These are phyloP conservation scores for Bombycilla garrulus DNA, from an alignment of 2,113 vertebrate genomes.

Conservation along the genomic window DNA sequence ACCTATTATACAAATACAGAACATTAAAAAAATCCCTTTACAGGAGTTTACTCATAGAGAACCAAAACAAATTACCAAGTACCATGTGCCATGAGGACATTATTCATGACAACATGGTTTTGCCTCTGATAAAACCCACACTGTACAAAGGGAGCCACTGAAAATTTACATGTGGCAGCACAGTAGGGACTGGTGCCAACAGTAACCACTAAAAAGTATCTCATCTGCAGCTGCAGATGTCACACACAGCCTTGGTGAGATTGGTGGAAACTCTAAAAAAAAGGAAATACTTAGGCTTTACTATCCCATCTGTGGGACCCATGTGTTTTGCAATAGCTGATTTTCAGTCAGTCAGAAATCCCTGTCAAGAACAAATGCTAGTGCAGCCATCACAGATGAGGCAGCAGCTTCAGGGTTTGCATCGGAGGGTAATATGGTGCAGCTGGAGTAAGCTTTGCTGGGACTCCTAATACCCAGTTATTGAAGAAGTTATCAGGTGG, in stretches of 20 bases:
- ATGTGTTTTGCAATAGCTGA: neutral
- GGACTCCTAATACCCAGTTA: neutral
- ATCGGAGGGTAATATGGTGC: neutral
- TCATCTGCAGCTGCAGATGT: constrained; percentile 25
- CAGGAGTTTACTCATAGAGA: constrained; percentile 5
- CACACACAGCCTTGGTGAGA: neutral
- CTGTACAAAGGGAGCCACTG: neutral
- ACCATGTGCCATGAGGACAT: neutral
- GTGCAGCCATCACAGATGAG: neutral
- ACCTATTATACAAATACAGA: neutral
- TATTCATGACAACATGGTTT: neutral
- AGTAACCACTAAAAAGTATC: neutral
- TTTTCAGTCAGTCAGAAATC: neutral
- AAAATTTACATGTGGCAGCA: neutral
- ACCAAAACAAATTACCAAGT: neutral
- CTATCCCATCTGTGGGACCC: neutral
- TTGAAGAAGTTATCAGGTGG: neutral
- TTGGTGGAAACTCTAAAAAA: neutral
- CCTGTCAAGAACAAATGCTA: neutral
- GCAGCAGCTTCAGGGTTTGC: neutral
- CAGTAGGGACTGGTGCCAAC: neutral
- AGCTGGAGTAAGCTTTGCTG: neutral
- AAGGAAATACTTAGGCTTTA: neutral
- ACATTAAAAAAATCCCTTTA: constrained; percentile 16
- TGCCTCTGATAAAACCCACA: neutral